Evolutionary conservation across 2,113 vertebrate genomes (phyloP).

Genomic region (Sylvietta virens): DNA sequence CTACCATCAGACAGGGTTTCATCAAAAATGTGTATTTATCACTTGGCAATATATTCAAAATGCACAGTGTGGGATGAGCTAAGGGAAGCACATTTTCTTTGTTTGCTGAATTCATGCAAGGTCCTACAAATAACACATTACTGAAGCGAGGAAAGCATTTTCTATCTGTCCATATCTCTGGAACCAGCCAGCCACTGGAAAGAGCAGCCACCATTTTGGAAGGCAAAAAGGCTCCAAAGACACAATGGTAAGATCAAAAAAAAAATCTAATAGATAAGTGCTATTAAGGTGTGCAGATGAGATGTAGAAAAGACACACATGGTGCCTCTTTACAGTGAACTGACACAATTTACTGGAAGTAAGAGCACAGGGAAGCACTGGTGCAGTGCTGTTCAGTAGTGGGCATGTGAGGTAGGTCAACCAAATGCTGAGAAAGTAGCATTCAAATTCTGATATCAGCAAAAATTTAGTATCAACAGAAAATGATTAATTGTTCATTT

Average conservation of each 20-base stretch:
- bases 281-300: neutral
- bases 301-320: fast-evolving
- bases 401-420: neutral
- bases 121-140: neutral
- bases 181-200: neutral
- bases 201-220: neutral
- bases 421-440: neutral
- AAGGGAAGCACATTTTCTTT: neutral
- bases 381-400: neutral
- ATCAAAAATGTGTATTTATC: neutral
- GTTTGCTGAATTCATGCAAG: neutral
- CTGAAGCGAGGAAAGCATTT: neutral
- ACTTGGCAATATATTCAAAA: neutral
- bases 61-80: neutral
- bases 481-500: neutral
- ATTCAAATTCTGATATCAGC: neutral
- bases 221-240: neutral
- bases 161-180: neutral
- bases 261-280: too few relatives aligned
- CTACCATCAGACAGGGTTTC: neutral
- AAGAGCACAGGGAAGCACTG: neutral
- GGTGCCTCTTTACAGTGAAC: neutral
- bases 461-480: neutral
- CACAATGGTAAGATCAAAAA: neutral
- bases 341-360: neutral